These are phyloP conservation scores for Corythornis madagascariensis DNA, from an alignment of 2,113 vertebrate genomes.

Conservation along the genomic window DNA sequence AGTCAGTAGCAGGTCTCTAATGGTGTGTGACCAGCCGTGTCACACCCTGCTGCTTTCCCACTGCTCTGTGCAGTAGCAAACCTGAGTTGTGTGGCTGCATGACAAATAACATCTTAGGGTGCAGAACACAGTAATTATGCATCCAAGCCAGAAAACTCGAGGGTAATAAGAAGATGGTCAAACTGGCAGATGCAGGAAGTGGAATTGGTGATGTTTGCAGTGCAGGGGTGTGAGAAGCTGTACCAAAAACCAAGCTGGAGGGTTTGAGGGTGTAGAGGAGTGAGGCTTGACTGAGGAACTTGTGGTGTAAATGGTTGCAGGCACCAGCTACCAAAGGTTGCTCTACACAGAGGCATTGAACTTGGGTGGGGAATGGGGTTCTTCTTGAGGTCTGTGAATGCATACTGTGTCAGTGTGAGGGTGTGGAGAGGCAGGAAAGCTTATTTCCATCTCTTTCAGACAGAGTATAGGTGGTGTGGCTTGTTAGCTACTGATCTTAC, in stretches of 20 bases:
- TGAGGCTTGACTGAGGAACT: background rate
- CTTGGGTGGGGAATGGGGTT: background rate
- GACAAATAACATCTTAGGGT: rapidly evolving
- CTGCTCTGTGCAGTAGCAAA: background rate
- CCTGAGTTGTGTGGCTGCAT: background rate
- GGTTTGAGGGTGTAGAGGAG: background rate
- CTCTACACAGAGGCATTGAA: background rate
- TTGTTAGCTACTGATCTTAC: background rate
- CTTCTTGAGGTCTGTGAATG: background rate
- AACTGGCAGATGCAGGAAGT: background rate
- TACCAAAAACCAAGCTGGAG: background rate
- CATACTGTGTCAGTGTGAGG: rapidly evolving
- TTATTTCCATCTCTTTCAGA: background rate
- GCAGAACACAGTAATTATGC: background rate
- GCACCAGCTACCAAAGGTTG: rapidly evolving
- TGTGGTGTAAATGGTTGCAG: rapidly evolving
- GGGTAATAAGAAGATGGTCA: background rate
- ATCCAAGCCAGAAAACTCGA: background rate
- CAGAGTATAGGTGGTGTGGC: background rate
- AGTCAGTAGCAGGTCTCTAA: background rate
- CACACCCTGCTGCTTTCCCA: background rate
- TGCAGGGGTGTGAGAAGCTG: background rate
- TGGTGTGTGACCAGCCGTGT: background rate
- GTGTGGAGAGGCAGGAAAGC: background rate
- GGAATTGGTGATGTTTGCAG: background rate